A percentile compares a stretch with the other conserved stretches of the same genome.
Evolutionary conservation across 2,888 invertebrate genomes (phyloP).

Genomic region (Synanthedon myopaeformis): DNA sequence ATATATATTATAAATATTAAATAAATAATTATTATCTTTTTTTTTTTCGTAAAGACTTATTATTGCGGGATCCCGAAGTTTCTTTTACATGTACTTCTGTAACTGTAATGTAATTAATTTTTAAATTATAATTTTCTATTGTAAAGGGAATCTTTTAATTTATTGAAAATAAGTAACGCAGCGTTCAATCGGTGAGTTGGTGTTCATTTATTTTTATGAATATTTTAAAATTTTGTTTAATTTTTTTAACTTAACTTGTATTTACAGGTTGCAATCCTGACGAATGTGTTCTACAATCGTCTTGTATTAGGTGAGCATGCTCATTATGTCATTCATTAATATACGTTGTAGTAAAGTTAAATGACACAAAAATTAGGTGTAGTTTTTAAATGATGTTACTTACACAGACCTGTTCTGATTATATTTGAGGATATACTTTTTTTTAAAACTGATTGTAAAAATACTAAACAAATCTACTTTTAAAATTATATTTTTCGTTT

Average conservation of each 20-base stretch:
- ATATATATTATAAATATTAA: neutral
- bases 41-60: slow-evolving; percentile 21
- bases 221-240: no score
- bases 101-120: slow-evolving; percentile 61
- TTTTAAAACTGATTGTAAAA: neutral
- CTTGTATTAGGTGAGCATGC: no score
- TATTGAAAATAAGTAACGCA: neutral
- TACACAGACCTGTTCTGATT: slow-evolving; percentile 14
- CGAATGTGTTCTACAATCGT: no score
- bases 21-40: neutral
- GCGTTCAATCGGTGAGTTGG: slow-evolving; percentile 1
- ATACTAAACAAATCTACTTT: no score
- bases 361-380: no score
- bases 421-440: slow-evolving; percentile 6
- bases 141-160: slow-evolving; percentile 45
- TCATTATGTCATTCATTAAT: no score
- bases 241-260: no score
- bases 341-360: no score
- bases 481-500: no score
- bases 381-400: slow-evolving; percentile 6
- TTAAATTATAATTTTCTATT: slow-evolving; percentile 71
- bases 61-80: slow-evolving; percentile 29
- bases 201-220: neutral
- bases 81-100: slow-evolving; percentile 27
- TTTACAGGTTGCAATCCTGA: no score